Percentiles rank a stretch among this genome's conserved stretches.
phyloP scores from a whole-genome alignment of 2,888 invertebrate genomes.

The Drosophila macrospina region DNA sequence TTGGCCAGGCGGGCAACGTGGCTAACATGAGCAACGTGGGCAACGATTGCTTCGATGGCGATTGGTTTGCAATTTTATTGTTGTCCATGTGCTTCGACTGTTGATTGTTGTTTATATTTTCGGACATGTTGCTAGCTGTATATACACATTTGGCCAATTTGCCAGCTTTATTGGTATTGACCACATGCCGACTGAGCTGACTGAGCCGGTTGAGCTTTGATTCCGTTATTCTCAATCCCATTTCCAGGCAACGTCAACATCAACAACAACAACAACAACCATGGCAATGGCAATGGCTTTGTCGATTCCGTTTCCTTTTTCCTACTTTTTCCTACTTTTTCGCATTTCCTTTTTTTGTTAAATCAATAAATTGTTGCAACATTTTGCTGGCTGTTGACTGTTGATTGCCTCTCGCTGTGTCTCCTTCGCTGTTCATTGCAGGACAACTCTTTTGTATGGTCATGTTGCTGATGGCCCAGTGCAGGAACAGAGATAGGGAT shows the following conservation, averaged over 20 bases:
- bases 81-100: conserved; percentile 22
- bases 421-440: conserved; percentile 49
- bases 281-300: conserved; percentile 59
- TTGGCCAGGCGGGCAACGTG: conserved; percentile 34
- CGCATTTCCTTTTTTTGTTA: conserved; percentile 45
- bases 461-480: conserved; percentile 16
- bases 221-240: conserved; percentile 55
- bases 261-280: conserved; percentile 41
- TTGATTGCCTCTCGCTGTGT: conserved; percentile 48
- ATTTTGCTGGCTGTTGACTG: conserved; percentile 47
- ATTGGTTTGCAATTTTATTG: conserved; percentile 47
- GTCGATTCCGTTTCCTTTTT: conserved; percentile 40
- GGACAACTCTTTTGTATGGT: conserved; percentile 37
- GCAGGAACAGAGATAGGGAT: not conserved
- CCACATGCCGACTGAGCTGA: conserved; percentile 70
- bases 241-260: conserved; percentile 54
- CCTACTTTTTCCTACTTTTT: not conserved
- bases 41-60: conserved; percentile 1
- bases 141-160: conserved; percentile 72
- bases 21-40: not conserved
- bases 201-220: conserved; percentile 63
- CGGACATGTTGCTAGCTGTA: conserved; percentile 60
- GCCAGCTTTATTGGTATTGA: conserved; percentile 70
- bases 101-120: conserved; percentile 64
- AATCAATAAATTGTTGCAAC: conserved; percentile 73